phyloP scores from a whole-genome alignment of 2,797 vertebrate species.

The Sebastes glaucus region DNA sequence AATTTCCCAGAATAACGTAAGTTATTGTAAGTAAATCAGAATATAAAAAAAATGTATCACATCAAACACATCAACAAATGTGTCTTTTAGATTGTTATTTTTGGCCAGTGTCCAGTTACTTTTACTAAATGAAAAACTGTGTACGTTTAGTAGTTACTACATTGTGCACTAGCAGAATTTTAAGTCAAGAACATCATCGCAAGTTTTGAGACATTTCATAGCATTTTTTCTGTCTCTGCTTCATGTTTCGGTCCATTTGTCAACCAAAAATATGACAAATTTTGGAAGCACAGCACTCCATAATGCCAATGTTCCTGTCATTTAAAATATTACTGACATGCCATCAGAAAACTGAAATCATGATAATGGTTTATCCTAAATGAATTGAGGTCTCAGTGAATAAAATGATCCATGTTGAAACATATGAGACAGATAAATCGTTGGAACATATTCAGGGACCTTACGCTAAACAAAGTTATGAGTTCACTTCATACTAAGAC shows the following conservation, averaged over 20 bases:
- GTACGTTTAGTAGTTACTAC: not conserved
- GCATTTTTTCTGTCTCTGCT: not conserved
- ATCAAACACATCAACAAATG: not conserved
- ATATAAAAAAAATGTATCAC: not conserved
- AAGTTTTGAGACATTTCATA: not conserved
- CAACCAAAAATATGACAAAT: not conserved
- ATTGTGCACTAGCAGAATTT: not conserved
- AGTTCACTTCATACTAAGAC: not conserved
- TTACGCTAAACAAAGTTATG: not conserved
- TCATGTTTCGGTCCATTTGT: not conserved
- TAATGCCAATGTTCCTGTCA: too few relatives aligned
- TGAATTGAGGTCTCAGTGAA: not conserved
- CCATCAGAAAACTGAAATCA: not conserved
- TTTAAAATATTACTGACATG: not conserved
- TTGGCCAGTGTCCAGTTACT: not conserved
- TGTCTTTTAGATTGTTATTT: not conserved
- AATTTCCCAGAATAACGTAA: not conserved
- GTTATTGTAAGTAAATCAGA: too few relatives aligned
- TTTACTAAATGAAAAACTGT: not conserved
- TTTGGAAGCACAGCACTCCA: not conserved
- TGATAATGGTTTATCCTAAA: not conserved
- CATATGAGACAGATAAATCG: not conserved
- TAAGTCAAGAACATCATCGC: not conserved
- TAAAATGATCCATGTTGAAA: not conserved
- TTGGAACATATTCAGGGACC: not conserved